Evolutionary conservation across 2,888 invertebrate genomes (phyloP), one percentile per base, ranked within the genome.

Genomic region (Folsomia candida): DNA sequence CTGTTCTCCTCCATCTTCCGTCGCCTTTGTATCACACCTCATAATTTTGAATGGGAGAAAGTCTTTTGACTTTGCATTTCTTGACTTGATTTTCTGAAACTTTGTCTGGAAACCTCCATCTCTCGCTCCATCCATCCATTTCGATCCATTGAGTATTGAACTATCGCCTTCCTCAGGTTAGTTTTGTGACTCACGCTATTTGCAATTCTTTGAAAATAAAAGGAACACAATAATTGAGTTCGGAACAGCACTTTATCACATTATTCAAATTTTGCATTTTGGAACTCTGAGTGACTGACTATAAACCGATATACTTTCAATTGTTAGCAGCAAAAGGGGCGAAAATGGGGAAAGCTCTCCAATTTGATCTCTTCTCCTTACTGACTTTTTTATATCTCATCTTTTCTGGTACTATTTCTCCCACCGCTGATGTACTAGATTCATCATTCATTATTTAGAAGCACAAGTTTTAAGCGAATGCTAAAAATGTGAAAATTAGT

Each of bases 151-250:
- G 14, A 37, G 37, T 37, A 9, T 37, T 37, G 37, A 37, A 9
- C 37, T 37, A 54, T 54, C 54, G 22, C 54, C 47, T 18, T 54
- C 22, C 54, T 14, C 54, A n/a, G 6, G 6, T 54, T 54, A 14
- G 18, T 20, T n/a, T 18, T 18, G 54, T 20, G 22, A 54, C 54
- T 54, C 22, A 54, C 57, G 58, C 66, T 74, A 77, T 78, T 78
- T 78, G 73, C 74, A 78, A 78, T 76, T 76, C 77, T 77, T 77
- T 77, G 78, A 77, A 77, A 78, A 78, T 77, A 77, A 77, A 77
- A 71, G 76, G 74, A 74, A 72, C 69, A 70, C 69, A 73, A 77
- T 77, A 76, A 77, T 77, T 77, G 78, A 77, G 72, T 77, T 77
- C 77, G 76, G 74, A 71, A 70, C 67, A 73, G 73, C 71, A 72